Evolutionary conservation across 92 coral and sea anemone genomes (phyloP).

Genomic region (Epizoanthus rinbou): DNA sequence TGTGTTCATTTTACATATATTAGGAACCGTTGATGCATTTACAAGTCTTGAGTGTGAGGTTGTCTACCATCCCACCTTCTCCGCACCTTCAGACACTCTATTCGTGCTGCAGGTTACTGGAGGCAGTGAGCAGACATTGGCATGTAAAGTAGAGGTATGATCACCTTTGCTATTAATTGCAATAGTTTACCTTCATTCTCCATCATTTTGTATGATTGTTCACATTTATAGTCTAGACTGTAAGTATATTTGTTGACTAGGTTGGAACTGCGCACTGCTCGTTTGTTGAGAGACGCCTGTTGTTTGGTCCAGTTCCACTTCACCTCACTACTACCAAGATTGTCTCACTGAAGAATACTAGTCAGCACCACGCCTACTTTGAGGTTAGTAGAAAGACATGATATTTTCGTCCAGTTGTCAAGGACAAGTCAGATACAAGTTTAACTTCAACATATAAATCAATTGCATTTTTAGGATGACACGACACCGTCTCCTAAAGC

Average conservation of each 20-base stretch:
- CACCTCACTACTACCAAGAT: conserved; percentile 84
- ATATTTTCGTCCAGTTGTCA: neutral
- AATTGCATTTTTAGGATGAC: neutral
- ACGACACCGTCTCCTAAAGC: neutral
- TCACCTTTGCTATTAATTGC: neutral
- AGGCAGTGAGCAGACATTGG: conserved; percentile 77
- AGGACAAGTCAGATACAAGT: neutral
- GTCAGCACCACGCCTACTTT: conserved; percentile 92
- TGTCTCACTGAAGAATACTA: conserved; percentile 79
- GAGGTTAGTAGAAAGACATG: conserved; percentile 53
- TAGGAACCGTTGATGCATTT: conserved; percentile 95
- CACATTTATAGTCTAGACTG: neutral
- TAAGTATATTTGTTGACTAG: conserved; percentile 44
- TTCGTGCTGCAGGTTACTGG: conserved; percentile 85
- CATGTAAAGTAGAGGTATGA: conserved; percentile 80
- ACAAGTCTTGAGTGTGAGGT: conserved; percentile 91
- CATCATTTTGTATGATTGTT: conserved; percentile 1
- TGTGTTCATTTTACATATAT: neutral
- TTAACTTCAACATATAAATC: neutral
- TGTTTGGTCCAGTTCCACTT: conserved; percentile 91
- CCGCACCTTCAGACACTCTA: conserved; percentile 75
- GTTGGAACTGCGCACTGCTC: conserved; percentile 89
- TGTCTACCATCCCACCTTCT: conserved; percentile 90
- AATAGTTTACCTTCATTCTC: neutral
- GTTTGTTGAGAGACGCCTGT: conserved; percentile 94